Evolutionary conservation across 2,888 invertebrate species (phyloP), one percentile per base, ranked within the genome.

Genomic region (Acholoe squamosa): DNA sequence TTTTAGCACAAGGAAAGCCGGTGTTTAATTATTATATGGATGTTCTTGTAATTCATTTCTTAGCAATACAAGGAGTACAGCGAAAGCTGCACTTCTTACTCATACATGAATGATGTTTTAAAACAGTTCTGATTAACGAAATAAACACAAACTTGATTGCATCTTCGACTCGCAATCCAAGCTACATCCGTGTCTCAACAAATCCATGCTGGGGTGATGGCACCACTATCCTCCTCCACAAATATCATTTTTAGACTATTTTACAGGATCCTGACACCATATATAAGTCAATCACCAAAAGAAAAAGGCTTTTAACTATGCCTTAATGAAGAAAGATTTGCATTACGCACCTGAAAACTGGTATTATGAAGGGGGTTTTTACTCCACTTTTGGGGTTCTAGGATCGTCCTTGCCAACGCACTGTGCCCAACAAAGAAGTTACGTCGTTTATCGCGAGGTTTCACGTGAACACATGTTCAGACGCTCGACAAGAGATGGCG

Each of bases 401-500:
- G 5, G 31, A 86, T 86, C 86, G 86, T 86, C 86, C 86, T 86
- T 86, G 86, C 86, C 86, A 86, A 86, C 86, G 86, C 86, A 86
- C 86, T 54, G 86, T 52, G 86, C 86, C 86, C 86, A 86, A 86
- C 86, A 86, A 86, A 86, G 86, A 86, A 43, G n/a, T 86, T 54
- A 28, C 86, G 86, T 54, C 25, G 31, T 86, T 31, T 86, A 16
- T 54, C 86, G 86, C 54, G 54, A 12, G 19, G 22, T 25, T 54
- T 56, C 86, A 86, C 86, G 86, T 54, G 86, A 86, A 1, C 52
- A 52, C 51, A 43, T 43, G 43, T 43, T 25, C 31, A 12, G 19
- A n/a, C 54, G 86, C 25, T 14, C 22, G 3, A 0, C 52, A 5
- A 54, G 5, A 22, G 86, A 54, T 86, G 86, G 86, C 86, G 86